Evolutionary conservation across 2,113 vertebrate genomes (phyloP).

Genomic region (Halcyon senegalensis): DNA sequence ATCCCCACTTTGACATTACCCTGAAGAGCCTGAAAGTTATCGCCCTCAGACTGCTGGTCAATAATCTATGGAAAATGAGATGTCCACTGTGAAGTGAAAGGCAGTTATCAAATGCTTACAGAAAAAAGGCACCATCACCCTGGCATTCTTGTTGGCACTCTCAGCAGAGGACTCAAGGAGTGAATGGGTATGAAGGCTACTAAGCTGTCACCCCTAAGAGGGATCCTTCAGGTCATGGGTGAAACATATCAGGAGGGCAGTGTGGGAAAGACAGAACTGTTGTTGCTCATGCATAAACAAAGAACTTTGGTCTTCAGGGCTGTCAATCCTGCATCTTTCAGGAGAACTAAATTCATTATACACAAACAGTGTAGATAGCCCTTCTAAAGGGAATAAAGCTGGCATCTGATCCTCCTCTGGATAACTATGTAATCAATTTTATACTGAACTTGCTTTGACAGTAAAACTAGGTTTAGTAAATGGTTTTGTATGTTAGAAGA

Average conservation of each 20-base stretch:
- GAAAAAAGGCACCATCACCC: neutral
- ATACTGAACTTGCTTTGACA: neutral
- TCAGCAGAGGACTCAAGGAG: neutral
- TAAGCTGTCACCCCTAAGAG: conserved; percentile 30
- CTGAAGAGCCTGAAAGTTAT: neutral
- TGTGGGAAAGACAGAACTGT: conserved; percentile 59
- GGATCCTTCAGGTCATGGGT: conserved; percentile 59
- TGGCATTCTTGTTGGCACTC: conserved; percentile 1
- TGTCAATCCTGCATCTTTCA: conserved; percentile 67
- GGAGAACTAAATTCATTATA: conserved; percentile 52
- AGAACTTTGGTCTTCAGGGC: conserved; percentile 52
- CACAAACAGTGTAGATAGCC: neutral
- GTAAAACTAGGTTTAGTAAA: neutral
- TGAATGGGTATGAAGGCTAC: neutral
- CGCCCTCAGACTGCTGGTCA: neutral
- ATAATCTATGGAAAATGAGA: neutral
- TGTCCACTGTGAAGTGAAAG: neutral
- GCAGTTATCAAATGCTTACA: neutral
- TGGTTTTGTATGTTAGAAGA: neutral
- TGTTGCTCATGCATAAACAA: conserved; percentile 71
- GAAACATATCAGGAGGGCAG: conserved; percentile 53
- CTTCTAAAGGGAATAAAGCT: conserved; percentile 22
- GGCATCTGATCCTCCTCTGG: neutral
- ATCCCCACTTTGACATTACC: neutral
- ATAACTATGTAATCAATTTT: conserved; percentile 9